Conservation (phyloP, 1,140 invertebrate species). For the Drosophila miranda region DNA sequence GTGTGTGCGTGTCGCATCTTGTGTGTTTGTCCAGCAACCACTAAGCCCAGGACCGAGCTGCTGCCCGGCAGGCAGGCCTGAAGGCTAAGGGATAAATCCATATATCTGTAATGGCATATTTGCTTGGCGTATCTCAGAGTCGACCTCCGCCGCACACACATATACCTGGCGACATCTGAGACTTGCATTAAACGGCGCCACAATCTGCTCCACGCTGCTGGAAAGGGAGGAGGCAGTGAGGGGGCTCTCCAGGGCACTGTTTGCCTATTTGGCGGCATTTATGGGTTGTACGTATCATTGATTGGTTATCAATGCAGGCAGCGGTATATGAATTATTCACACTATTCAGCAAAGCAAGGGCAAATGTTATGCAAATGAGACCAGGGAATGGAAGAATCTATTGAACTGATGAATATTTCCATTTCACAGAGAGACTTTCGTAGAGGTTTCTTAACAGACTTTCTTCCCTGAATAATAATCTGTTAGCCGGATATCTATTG, state of each 20-base stretch:
- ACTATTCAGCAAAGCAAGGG: too few relatives aligned
- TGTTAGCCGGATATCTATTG: conserved; percentile 7
- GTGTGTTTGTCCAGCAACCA: conserved; percentile 41
- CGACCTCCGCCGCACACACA: conserved; percentile 1
- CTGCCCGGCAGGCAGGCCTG: neutral
- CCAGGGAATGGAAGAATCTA: too few relatives aligned
- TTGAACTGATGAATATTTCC: too few relatives aligned
- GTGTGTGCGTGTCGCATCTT: conserved; percentile 20
- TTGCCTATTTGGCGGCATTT: conserved; percentile 43
- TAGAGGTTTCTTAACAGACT: too few relatives aligned
- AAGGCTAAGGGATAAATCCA: conserved; percentile 15
- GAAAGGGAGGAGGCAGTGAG: neutral
- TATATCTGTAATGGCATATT: conserved; percentile 13
- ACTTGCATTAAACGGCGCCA: conserved; percentile 18
- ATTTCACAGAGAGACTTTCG: too few relatives aligned
- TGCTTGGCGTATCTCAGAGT: conserved; percentile 13
- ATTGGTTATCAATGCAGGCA: conserved; percentile 22
- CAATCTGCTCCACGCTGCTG: conserved; percentile 27
- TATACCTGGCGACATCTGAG: conserved; percentile 12
- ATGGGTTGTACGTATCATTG: conserved; percentile 25
- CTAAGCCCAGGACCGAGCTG: neutral
- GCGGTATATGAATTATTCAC: conserved; percentile 32
- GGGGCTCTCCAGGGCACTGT: neutral
- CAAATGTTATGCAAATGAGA: too few relatives aligned
- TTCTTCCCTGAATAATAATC: neutral